phyloP scores from a whole-genome alignment of 1,140 invertebrate species.

The Gryon sp. region DNA sequence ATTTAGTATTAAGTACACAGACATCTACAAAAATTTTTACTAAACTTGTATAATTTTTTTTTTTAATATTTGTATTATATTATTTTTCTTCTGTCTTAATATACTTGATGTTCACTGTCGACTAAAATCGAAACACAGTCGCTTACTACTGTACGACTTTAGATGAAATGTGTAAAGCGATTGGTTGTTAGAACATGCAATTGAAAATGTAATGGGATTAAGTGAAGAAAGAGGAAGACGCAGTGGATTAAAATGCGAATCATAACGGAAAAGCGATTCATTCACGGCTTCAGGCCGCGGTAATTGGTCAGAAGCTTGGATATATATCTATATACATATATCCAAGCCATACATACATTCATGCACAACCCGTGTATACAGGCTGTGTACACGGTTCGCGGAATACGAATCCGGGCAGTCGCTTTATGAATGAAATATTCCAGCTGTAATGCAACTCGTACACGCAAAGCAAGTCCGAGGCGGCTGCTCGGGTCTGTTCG shows the following conservation, averaged over 20 bases:
- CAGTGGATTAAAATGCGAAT: slow-evolving; percentile 43
- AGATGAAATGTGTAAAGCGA: slow-evolving; percentile 10
- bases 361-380: too few species aligned
- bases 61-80: too few species aligned
- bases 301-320: slow-evolving; percentile 53
- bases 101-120: too few species aligned
- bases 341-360: too few species aligned
- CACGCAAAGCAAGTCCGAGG: slow-evolving; percentile 41
- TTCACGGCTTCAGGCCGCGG: slow-evolving; percentile 60
- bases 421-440: slow-evolving; percentile 65
- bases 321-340: slow-evolving; percentile 16
- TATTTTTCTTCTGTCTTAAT: too few species aligned
- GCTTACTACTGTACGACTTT: too few species aligned
- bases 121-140: not conserved
- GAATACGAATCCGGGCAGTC: slow-evolving; percentile 35
- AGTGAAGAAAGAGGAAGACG: slow-evolving; percentile 13
- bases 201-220: slow-evolving; percentile 47
- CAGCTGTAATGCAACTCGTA: slow-evolving; percentile 54
- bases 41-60: too few species aligned
- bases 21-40: too few species aligned
- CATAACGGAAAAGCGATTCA: slow-evolving; percentile 64
- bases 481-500: slow-evolving; percentile 38
- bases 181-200: slow-evolving; percentile 13
- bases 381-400: slow-evolving; percentile 37
- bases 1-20: too few species aligned